These are phyloP conservation scores for Drosophila bifasciata DNA, from an alignment of 1,140 invertebrate genomes.

Conservation along the genomic window DNA sequence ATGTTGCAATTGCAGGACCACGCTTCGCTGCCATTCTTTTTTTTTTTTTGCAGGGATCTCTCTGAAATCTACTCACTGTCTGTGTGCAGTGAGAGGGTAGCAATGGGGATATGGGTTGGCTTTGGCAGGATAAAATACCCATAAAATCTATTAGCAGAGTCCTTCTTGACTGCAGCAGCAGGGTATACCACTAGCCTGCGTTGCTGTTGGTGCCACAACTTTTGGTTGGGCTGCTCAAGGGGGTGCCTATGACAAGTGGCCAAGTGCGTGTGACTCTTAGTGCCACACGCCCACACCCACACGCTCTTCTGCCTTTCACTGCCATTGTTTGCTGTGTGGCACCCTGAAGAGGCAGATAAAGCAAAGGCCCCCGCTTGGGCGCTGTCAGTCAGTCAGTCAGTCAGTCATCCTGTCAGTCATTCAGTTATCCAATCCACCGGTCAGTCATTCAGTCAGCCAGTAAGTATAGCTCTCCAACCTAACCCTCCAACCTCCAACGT, in stretches of 20 bases:
- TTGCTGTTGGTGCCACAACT: not conserved
- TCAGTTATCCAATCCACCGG: slow-evolving; percentile 19
- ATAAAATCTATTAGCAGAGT: too few relatives aligned
- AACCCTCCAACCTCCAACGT: not conserved
- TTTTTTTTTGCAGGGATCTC: slow-evolving; percentile 28
- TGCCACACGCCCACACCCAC: not conserved
- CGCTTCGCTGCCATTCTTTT: slow-evolving; percentile 13
- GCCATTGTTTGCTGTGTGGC: slow-evolving; percentile 20
- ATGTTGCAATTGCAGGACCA: slow-evolving; percentile 23
- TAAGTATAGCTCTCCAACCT: slow-evolving; percentile 8
- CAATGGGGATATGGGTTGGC: not conserved
- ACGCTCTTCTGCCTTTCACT: not conserved
- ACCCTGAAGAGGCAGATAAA: slow-evolving; percentile 64
- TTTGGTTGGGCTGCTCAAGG: slow-evolving; percentile 1
- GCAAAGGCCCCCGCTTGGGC: slow-evolving; percentile 39
- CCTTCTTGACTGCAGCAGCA: too few relatives aligned
- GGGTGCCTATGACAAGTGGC: slow-evolving; percentile 70
- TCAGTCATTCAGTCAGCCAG: slow-evolving; percentile 19
- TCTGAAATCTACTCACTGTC: slow-evolving; percentile 21
- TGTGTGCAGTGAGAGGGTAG: slow-evolving; percentile 14
- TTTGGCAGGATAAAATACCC: too few relatives aligned
- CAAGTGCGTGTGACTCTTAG: slow-evolving; percentile 34
- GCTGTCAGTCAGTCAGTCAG: slow-evolving; percentile 59
- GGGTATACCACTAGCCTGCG: not conserved
- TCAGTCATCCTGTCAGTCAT: slow-evolving; percentile 25